Evolutionary conservation across 2,888 invertebrate genomes (phyloP), one percentile per base, ranked within the genome.

Genomic region (Brenthis hecate): DNA sequence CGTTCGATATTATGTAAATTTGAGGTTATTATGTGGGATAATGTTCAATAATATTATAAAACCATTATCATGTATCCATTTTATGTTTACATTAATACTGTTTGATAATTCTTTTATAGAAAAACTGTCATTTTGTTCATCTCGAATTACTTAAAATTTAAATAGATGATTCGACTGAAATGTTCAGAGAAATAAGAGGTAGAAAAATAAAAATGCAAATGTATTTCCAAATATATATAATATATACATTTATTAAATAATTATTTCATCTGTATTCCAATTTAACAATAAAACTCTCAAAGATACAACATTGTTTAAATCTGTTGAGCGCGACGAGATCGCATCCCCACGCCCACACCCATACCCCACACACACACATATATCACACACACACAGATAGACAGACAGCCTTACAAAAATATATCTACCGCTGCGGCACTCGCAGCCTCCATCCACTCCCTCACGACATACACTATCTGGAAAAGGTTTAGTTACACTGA

Each of bases 181-280:
- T 13, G n/a, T 6, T 8, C 8, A 56, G 14, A 16, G n/a, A 14
- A 47, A 19, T 11, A 58, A 19, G 16, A 63, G 63, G 57, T n/a
- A 57, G 19, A 28, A 57, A 71, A 74, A 73, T 70, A 70, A 74
- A 70, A 74, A 64, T 66, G 50, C 72, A 19, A 36, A 14, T 71
- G 60, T 86, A 88, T 86, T 88, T 93, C 90, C 91, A 93, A 93
- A 93, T 93, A 93, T 92, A 93, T 91, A 92, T 91, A 93, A 93
- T 93, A 93, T 92, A 93, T 91, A 92, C 91, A 93, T 93, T 91
- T 88, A 92, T 92, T 93, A 89, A 92, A 92, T 92, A 91, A 87
- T 91, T 85, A 88, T 89, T 88, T 92, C 86, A 88, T 91, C 87
- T 91, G 91, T 92, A 91, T 91, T 91, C 90, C 92, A 92, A 91